Percentiles rank a stretch among this genome's conserved stretches.
Conservation (phyloP, 2,113 vertebrate species). For the Suncus etruscus region DNA sequence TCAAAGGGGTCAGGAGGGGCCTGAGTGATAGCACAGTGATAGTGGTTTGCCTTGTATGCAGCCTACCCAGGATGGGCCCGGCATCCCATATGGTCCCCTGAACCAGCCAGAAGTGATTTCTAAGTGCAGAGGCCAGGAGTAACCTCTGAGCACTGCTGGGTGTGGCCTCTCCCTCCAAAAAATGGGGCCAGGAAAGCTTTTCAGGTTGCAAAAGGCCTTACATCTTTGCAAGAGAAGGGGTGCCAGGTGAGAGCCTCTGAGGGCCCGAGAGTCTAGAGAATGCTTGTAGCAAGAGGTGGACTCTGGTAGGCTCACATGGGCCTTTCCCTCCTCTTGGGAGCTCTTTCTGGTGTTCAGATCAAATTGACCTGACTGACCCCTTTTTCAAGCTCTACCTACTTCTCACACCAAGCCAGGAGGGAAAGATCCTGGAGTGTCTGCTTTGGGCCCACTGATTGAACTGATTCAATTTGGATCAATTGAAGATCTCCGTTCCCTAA, state of each 20-base stretch:
- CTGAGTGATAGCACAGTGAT: too few relatives aligned
- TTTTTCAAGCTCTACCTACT: conserved; percentile 60
- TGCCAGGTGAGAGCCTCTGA: conserved; percentile 68
- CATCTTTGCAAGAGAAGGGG: conserved; percentile 60
- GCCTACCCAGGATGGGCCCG: too few relatives aligned
- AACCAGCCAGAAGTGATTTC: too few relatives aligned
- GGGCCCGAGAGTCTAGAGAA: conserved; percentile 12
- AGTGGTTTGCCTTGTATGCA: too few relatives aligned
- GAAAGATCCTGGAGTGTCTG: neutral
- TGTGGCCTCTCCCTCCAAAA: too few relatives aligned
- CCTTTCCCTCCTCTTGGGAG: conserved; percentile 35
- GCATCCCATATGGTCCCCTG: too few relatives aligned
- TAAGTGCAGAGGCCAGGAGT: too few relatives aligned
- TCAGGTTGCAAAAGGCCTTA: conserved; percentile 70
- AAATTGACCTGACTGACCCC: conserved; percentile 30
- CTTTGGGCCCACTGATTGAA: neutral
- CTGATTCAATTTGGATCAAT: conserved; percentile 1
- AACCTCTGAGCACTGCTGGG: too few relatives aligned
- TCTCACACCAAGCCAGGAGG: conserved; percentile 64
- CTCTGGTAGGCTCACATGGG: conserved; percentile 21
- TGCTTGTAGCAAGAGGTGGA: conserved; percentile 33
- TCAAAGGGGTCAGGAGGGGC: too few relatives aligned
- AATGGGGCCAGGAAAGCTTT: conserved; percentile 76
- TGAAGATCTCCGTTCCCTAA: conserved; percentile 73
- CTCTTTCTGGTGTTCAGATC: conserved; percentile 47